phyloP scores from a whole-genome alignment of 2,113 vertebrate species.

The Lichenostomus cassidix region DNA sequence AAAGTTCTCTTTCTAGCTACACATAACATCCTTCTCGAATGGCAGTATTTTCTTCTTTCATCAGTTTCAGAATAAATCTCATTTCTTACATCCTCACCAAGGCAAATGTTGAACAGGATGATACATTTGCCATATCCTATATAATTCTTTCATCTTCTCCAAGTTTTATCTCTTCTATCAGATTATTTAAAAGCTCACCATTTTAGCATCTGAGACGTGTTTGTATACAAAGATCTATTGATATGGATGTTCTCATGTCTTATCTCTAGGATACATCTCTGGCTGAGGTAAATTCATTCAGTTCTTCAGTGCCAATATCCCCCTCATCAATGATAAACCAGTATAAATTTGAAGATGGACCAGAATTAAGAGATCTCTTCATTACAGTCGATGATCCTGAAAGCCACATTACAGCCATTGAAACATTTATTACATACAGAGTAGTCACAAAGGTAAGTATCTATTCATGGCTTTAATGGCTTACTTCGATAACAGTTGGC shows the following conservation, averaged over 20 bases:
- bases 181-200: not conserved
- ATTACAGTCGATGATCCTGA: conserved; percentile 92
- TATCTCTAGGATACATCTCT: conserved; percentile 80
- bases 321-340: conserved; percentile 94
- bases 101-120: not conserved
- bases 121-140: not conserved
- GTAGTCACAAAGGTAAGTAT: conserved; percentile 87
- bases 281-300: conserved; percentile 79
- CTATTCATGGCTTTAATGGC: not conserved
- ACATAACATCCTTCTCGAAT: not conserved
- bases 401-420: conserved; percentile 93
- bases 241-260: not conserved
- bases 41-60: not conserved
- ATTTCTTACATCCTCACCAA: not conserved
- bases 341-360: conserved; percentile 89
- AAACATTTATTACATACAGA: conserved; percentile 94
- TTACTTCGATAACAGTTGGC: not conserved
- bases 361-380: conserved; percentile 86
- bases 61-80: not conserved
- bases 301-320: conserved; percentile 81
- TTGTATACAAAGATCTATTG: not conserved
- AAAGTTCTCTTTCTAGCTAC: not conserved
- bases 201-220: not conserved
- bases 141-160: not conserved
- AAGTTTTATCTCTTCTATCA: not conserved